Evolutionary conservation across 2,888 invertebrate species (phyloP), one percentile per base, ranked within the genome.

Genomic region (Aporophyla nigra): DNA sequence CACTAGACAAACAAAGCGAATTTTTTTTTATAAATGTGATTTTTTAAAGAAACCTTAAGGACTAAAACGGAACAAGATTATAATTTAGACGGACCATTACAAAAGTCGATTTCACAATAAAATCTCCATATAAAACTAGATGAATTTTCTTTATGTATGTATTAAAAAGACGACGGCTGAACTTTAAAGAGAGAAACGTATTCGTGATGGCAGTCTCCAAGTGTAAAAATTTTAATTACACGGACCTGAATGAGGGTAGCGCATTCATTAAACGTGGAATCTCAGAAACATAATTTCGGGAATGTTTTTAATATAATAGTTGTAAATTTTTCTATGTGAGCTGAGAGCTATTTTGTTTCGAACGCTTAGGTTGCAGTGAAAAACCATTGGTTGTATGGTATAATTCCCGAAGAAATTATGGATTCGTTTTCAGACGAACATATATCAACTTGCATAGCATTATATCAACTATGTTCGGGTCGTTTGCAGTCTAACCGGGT

Each of bases 201-300:
- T 62, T 78, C 74, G 61, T 74, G 65, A 78, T 66, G 74, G 71
- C 75, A 77, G 73, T 67, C 80, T 76, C n/a, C 27, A 73, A 83
- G 81, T 79, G 77, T 79, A 73, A 83, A 83, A 74, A 56, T 68
- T 76, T 81, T 86, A 84, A 86, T 86, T 86, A 86, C 76, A 70
- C 56, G 51, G 51, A 61, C 63, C 74, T 85, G 83, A 83, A 81
- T 74, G 78, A 81, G 61, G 75, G 80, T 76, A 73, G 71, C 70
- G 70, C 77, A 76, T 83, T 85, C 80, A 83, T 86, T 86, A 80
- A 83, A 86, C 63, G 72, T 71, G 76, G 83, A 82, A 83, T 86
- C 84, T 76, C 76, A 80, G 75, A 66, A 75, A 66, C 79, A 86
- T 84, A 58, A 79, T 81, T 76, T 76, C 40, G 75, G 70, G 84